Conservation (phyloP, 1,140 invertebrate genomes). For the Mya arenaria region DNA sequence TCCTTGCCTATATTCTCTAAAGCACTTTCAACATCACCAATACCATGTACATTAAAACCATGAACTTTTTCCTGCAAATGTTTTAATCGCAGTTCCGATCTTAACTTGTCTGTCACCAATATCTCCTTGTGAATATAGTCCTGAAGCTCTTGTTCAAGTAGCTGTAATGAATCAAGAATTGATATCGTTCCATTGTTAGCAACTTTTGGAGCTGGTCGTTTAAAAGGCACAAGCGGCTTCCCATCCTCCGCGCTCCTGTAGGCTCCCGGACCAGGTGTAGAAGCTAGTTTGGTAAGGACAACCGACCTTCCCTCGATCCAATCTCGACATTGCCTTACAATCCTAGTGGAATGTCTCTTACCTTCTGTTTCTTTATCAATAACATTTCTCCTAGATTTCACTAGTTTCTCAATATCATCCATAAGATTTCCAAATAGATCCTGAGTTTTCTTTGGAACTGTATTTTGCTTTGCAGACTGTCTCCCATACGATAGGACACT, state of each 20-base stretch:
- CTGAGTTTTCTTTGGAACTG: conserved; percentile 43
- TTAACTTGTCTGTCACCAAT: conserved; percentile 29
- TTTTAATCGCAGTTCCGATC: conserved; percentile 42
- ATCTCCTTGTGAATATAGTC: conserved; percentile 51
- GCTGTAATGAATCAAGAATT: conserved; percentile 39
- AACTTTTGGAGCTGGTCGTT: conserved; percentile 22
- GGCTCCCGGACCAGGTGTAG: background rate
- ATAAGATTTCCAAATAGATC: conserved; percentile 51
- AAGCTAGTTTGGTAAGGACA: conserved; percentile 31
- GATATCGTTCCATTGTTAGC: conserved; percentile 53
- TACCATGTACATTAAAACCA: conserved; percentile 48
- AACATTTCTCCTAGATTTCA: conserved; percentile 43
- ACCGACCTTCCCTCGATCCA: conserved; percentile 39
- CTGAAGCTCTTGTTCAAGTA: conserved; percentile 45
- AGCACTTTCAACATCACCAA: conserved; percentile 35
- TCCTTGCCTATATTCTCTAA: conserved; percentile 34
- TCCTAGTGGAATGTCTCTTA: conserved; percentile 46
- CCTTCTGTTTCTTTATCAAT: conserved; percentile 50
- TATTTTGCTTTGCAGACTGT: conserved; percentile 41
- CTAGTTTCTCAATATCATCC: conserved; percentile 55
- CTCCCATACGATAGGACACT: conserved; percentile 29
- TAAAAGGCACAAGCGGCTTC: background rate
- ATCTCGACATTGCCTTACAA: conserved; percentile 50
- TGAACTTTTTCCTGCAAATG: conserved; percentile 44
- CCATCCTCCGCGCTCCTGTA: background rate